Conservation (phyloP, 1,140 invertebrate genomes). For the Kradibia gibbosae region DNA sequence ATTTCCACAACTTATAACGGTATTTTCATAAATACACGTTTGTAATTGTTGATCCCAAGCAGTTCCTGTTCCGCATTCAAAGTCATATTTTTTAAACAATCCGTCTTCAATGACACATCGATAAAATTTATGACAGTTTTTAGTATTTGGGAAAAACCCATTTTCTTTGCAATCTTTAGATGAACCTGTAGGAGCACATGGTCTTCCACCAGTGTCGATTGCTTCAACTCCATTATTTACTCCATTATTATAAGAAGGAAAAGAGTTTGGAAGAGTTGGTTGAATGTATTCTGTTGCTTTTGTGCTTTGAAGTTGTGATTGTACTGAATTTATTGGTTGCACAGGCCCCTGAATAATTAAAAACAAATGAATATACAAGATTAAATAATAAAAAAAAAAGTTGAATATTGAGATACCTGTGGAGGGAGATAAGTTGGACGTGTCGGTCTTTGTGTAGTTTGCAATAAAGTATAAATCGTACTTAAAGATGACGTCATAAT, state of each 20-base stretch:
- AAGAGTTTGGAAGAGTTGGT: slow-evolving; percentile 13
- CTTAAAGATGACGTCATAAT: not conserved
- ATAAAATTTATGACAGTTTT: slow-evolving; percentile 76
- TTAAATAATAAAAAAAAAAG: too few relatives aligned
- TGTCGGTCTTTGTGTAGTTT: slow-evolving; percentile 22
- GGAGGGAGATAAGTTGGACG: slow-evolving; percentile 13
- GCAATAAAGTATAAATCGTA: not conserved
- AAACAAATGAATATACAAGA: slow-evolving; percentile 50
- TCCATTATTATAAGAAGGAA: not conserved
- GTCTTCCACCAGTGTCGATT: slow-evolving; percentile 40
- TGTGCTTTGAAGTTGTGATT: slow-evolving; percentile 21
- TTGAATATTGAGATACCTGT: not conserved
- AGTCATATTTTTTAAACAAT: slow-evolving; percentile 64
- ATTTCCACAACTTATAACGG: slow-evolving; percentile 56
- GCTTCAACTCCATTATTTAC: slow-evolving; percentile 38
- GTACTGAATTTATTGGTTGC: slow-evolving; percentile 48
- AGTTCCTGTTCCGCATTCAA: slow-evolving; percentile 64
- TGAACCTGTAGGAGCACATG: slow-evolving; percentile 73
- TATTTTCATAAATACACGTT: slow-evolving; percentile 68
- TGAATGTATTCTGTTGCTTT: slow-evolving; percentile 45
- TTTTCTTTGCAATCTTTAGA: slow-evolving; percentile 78
- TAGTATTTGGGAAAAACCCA: slow-evolving; percentile 79
- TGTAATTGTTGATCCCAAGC: slow-evolving; percentile 67
- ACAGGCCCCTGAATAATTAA: slow-evolving; percentile 28
- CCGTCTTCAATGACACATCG: slow-evolving; percentile 71